Percentiles rank a stretch among this genome's conserved stretches.
These are phyloP conservation scores for Lordiphosa clarofinis DNA, from an alignment of 1,140 invertebrate species.

Conservation along the genomic window DNA sequence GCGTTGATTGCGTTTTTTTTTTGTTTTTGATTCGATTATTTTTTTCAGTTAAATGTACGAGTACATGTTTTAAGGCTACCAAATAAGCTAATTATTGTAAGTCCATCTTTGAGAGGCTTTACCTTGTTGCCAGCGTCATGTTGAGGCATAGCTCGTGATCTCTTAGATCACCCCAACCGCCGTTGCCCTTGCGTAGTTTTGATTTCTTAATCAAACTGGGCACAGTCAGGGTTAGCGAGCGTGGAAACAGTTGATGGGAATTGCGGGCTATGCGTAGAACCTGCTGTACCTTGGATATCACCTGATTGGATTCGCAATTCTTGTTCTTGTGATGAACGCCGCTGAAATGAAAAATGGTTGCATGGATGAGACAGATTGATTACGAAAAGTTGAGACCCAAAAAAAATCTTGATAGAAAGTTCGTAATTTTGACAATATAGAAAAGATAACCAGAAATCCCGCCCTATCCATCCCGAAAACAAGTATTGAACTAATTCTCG, in stretches of 20 bases:
- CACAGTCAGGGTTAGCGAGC: slow-evolving; percentile 86
- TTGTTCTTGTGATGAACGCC: slow-evolving; percentile 98
- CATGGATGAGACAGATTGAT: neutral
- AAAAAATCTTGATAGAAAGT: too few species aligned
- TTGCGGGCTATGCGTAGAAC: slow-evolving; percentile 86
- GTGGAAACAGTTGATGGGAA: slow-evolving; percentile 90
- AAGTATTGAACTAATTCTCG: too few species aligned
- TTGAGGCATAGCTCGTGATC: slow-evolving; percentile 77
- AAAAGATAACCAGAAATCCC: too few species aligned
- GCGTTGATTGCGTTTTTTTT: slow-evolving; percentile 34
- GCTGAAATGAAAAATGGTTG: slow-evolving; percentile 81
- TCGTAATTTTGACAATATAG: too few species aligned
- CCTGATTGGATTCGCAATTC: slow-evolving; percentile 92
- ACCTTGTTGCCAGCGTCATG: slow-evolving; percentile 68
- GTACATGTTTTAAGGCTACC: slow-evolving; percentile 23
- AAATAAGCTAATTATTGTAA: slow-evolving; percentile 22
- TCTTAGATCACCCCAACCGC: slow-evolving; percentile 95
- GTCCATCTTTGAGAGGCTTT: slow-evolving; percentile 23
- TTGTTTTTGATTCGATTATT: slow-evolving; percentile 31
- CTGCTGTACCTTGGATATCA: slow-evolving; percentile 93
- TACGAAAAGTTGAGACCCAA: too few species aligned
- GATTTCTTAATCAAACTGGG: slow-evolving; percentile 87
- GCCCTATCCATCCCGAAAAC: too few species aligned
- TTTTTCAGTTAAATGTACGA: slow-evolving; percentile 27
- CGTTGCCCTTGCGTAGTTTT: slow-evolving; percentile 95